phyloP scores from a whole-genome alignment of 2,113 vertebrate species.

The Bufo gargarizans region DNA sequence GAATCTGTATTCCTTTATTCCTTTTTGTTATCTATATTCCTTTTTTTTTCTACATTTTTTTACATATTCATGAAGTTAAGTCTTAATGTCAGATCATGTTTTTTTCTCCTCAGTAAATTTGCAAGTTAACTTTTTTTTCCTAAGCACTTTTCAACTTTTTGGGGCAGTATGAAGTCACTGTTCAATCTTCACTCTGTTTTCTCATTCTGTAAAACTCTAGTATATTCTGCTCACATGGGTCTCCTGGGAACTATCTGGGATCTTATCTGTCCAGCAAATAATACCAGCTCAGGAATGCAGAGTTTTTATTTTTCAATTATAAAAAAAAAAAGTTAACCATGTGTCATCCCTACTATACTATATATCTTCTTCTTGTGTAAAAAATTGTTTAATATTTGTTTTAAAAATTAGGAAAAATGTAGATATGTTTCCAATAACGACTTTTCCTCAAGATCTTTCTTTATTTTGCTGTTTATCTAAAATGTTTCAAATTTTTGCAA shows the following conservation, averaged over 20 bases:
- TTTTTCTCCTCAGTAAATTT: not conserved
- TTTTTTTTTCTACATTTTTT: not conserved
- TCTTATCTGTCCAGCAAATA: slow-evolving; percentile 44
- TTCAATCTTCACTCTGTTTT: not conserved
- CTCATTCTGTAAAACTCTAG: slow-evolving; percentile 4
- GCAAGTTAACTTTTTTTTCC: not conserved
- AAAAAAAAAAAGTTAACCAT: slow-evolving; percentile 3
- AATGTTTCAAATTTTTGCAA: not conserved
- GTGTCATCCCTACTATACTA: too few species aligned
- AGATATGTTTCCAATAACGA: not conserved
- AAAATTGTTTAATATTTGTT: too few species aligned
- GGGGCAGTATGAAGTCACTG: not conserved
- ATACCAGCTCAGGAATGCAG: slow-evolving; percentile 32
- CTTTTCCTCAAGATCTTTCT: not conserved
- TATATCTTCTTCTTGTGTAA: not conserved
- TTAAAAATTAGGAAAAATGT: too few species aligned
- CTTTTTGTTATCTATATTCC: not conserved
- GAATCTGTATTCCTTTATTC: not conserved
- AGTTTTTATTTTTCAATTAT: slow-evolving; percentile 21
- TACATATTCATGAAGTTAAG: not conserved
- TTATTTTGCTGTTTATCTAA: not conserved
- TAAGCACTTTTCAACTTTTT: not conserved
- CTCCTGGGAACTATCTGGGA: slow-evolving; percentile 31
- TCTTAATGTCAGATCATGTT: not conserved
- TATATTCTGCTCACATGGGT: slow-evolving; percentile 29